Evolutionary conservation across 2,888 invertebrate genomes (phyloP).

Genomic region (Nomada fabriciana): DNA sequence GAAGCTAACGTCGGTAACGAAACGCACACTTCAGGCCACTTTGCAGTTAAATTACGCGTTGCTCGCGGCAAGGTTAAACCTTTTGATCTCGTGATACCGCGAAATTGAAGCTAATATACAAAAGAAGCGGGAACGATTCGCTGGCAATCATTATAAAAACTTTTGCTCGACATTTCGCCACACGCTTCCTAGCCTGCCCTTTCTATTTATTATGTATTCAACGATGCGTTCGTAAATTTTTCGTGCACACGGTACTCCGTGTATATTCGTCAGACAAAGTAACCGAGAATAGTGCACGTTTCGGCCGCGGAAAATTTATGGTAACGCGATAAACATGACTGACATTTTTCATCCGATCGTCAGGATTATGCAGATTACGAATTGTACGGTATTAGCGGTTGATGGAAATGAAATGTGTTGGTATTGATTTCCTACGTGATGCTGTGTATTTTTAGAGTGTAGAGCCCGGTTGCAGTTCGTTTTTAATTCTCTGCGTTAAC

Average conservation of each 20-base stretch:
- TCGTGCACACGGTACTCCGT: background rate
- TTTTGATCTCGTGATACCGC: constrained; percentile 31
- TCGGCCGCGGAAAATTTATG: background rate
- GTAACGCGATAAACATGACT: background rate
- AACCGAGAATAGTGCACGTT: background rate
- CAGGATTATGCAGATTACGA: background rate
- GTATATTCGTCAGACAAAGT: no score
- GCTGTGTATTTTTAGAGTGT: background rate
- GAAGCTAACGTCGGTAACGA: constrained; percentile 28
- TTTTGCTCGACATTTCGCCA: background rate
- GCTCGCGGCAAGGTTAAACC: constrained; percentile 33
- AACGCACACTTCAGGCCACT: constrained; percentile 25
- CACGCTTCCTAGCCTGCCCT: background rate
- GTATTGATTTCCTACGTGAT: background rate
- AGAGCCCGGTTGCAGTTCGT: background rate
- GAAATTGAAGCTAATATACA: constrained; percentile 52
- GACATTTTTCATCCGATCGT: constrained; percentile 4
- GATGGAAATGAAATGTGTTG: background rate
- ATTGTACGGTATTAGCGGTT: background rate
- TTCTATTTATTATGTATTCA: constrained; percentile 25
- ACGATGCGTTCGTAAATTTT: constrained; percentile 29
- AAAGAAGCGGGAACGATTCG: constrained; percentile 42
- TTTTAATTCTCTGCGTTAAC: no score
- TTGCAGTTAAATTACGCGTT: constrained; percentile 39
- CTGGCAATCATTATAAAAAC: constrained; percentile 25